Evolutionary conservation across 1,140 invertebrate genomes (phyloP).

Genomic region (Hesperophylax magnus): DNA sequence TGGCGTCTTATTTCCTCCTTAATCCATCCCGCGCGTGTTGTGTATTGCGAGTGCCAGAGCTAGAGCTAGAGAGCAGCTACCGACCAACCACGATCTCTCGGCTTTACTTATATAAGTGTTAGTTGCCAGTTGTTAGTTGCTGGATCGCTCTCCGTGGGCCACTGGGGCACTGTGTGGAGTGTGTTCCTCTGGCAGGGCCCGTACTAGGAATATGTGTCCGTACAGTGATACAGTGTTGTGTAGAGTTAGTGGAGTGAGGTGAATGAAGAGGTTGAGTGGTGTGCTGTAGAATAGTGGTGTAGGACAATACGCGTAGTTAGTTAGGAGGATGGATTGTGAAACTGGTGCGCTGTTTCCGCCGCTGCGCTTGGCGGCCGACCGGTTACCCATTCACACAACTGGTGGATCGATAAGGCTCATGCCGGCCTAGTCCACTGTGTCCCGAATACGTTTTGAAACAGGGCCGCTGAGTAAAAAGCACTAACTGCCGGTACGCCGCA

Average conservation of each 20-base stretch:
- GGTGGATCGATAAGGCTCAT: constrained; percentile 28
- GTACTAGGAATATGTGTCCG: background rate
- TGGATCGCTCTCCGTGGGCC: no score
- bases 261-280: no score
- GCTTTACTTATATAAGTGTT: constrained; percentile 28
- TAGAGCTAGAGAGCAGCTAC: no score
- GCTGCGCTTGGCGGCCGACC: constrained; percentile 8
- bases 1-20: constrained; percentile 3
- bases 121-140: background rate
- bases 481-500: background rate
- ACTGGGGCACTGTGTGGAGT: background rate
- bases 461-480: background rate
- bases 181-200: background rate
- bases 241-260: no score
- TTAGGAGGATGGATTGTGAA: background rate
- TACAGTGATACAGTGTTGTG: no score
- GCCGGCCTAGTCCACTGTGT: background rate
- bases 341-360: constrained; percentile 32
- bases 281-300: no score
- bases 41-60: no score
- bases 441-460: background rate
- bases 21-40: background rate
- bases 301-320: no score
- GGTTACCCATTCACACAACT: constrained; percentile 34
- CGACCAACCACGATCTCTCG: no score